Percentiles rank a stretch among this genome's conserved stretches.
Evolutionary conservation across 2,797 vertebrate species (phyloP).

Genomic region (Hypotaenidia okinawae): DNA sequence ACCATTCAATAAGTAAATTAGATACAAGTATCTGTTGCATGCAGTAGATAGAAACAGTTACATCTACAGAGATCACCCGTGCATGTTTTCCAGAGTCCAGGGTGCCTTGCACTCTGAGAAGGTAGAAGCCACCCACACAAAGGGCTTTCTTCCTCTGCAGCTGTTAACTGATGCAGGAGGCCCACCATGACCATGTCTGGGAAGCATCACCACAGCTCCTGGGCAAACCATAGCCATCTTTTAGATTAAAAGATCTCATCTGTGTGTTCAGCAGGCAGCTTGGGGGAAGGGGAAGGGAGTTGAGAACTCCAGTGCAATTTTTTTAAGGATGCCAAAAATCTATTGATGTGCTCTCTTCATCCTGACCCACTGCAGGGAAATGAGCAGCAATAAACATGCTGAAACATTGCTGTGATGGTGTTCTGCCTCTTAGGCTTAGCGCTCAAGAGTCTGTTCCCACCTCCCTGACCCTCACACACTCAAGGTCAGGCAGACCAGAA

Average conservation of each 20-base stretch:
- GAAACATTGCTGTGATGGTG: not conserved
- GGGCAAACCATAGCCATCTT: not conserved
- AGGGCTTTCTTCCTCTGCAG: not conserved
- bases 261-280: not conserved
- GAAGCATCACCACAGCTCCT: not conserved
- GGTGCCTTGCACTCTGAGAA: not conserved
- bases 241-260: not conserved
- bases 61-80: constrained; percentile 6
- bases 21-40: constrained; percentile 14
- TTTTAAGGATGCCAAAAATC: constrained; percentile 69
- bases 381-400: constrained; percentile 77
- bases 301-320: constrained; percentile 27
- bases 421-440: not conserved
- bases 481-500: not conserved
- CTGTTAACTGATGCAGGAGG: not conserved
- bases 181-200: not conserved
- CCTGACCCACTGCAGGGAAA: constrained; percentile 70
- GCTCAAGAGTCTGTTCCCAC: not conserved
- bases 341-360: constrained; percentile 58
- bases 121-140: not conserved
- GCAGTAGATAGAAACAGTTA: constrained; percentile 4
- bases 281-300: not conserved
- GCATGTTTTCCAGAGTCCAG: not conserved
- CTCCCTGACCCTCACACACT: not conserved
- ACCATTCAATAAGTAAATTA: not conserved